phyloP scores from a whole-genome alignment of 2,113 vertebrate genomes.

The Enhydra lutris region DNA sequence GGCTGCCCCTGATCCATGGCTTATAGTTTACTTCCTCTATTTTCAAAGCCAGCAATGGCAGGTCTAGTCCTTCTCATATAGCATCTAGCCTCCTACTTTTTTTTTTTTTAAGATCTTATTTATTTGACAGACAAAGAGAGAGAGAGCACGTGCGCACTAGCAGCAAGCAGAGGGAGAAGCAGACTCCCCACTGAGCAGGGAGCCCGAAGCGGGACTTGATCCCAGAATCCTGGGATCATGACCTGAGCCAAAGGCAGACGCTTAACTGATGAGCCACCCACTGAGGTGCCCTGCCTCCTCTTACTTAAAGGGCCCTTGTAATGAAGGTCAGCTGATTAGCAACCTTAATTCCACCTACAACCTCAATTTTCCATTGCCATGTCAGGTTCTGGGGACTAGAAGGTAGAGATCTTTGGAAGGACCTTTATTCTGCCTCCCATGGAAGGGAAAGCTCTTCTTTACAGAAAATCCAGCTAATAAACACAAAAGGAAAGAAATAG shows the following conservation, averaged over 20 bases:
- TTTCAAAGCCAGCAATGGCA: not conserved
- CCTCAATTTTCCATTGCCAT: not conserved
- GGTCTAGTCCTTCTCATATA: not conserved
- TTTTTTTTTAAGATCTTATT: not conserved
- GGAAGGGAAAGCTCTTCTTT: not conserved
- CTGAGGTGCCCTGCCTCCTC: not conserved
- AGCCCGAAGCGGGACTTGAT: not conserved
- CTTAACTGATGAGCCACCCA: not conserved
- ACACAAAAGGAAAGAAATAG: not conserved
- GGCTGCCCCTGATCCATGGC: not conserved
- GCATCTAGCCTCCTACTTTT: not conserved
- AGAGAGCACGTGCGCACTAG: not conserved
- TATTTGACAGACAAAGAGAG: not conserved
- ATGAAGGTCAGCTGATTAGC: not conserved
- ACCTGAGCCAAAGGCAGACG: not conserved
- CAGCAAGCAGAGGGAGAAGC: not conserved
- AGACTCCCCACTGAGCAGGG: not conserved
- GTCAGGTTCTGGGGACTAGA: not conserved
- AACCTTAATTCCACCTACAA: not conserved
- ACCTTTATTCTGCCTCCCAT: not conserved
- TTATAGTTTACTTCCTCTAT: not conserved
- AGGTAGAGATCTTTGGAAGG: not conserved
- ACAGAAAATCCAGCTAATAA: slow-evolving; percentile 31
- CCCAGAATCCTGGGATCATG: not conserved
- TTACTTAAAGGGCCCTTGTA: not conserved